Evolutionary conservation across 2,888 invertebrate species (phyloP), one percentile per base, ranked within the genome.

Genomic region (Formica aserva): DNA sequence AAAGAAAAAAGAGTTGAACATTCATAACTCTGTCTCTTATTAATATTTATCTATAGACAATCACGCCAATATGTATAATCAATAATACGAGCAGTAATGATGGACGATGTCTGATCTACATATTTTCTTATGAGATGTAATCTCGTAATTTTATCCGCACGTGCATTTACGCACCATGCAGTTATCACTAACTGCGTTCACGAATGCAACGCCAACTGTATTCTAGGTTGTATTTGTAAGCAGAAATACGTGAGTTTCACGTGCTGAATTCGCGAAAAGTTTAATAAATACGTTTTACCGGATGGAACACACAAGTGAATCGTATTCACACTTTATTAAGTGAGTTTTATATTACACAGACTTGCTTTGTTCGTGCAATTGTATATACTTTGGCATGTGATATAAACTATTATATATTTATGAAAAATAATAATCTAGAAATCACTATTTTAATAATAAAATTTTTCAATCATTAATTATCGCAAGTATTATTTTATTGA

Each of bases 121-220:
- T 52, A 55, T 65, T 77, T 82, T 84, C 63, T 80, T 55, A 32
- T 35, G 72, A 57, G 41, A 80, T 60, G 81, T 60, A 72, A 83
- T 82, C 84, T 76, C 82, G 62, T 84, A 83, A 86, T 86, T 84
- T 82, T 74, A 83, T 72, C 29, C 57, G 45, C 15, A 6, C 13
- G 35, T 67, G 26, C 52, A 78, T 60, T 41, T 55, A 32, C 32
- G 32, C 63, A 29, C 15, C 35, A 18, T 35, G 60, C 72, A 41
- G 66, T 63, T 48, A 84, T 67, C 57, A 74, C 66, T 41, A 13
- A 48, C 22, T 41, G n/a, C 38, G 8, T 29, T 74, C 22, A 9
- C 35, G 26, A 35, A 26, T 8, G 29, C 3, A 18, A 11, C n/a
- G n/a, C 9, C 35, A 38, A 65, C 15, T 65, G 11, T 63, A 67